These are phyloP conservation scores for Mongoloraphidia duomilia DNA, from an alignment of 2,888 invertebrate species.

Conservation along the genomic window DNA sequence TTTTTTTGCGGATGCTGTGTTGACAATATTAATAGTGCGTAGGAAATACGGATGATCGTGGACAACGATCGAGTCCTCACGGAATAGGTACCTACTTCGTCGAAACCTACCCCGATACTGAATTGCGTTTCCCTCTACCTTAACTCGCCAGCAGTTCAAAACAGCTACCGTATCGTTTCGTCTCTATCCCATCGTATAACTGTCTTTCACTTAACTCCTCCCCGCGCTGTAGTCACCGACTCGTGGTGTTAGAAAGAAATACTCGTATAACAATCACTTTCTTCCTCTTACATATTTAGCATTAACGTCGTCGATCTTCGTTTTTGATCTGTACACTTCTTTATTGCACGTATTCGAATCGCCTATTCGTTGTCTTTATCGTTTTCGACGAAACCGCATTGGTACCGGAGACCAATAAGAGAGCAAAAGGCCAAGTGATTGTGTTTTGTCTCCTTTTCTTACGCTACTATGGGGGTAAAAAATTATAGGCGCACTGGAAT, in stretches of 20 bases:
- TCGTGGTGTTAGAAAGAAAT: background rate
- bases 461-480: constrained; percentile 4
- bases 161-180: background rate
- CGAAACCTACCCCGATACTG: constrained; percentile 40
- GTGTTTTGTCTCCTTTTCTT: constrained; percentile 1
- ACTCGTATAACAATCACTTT: too few relatives aligned
- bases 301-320: too few relatives aligned
- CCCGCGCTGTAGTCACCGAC: background rate
- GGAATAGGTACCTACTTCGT: background rate
- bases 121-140: constrained; percentile 14
- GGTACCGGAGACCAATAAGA: constrained; percentile 4
- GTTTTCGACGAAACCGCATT: background rate
- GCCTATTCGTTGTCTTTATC: constrained; percentile 2
- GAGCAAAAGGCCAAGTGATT: constrained; percentile 8
- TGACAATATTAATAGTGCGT: too few relatives aligned
- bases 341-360: constrained; percentile 2
- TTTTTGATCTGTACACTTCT: background rate
- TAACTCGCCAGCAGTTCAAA: background rate
- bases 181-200: constrained; percentile 1
- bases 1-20: too few relatives aligned
- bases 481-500: constrained; percentile 4
- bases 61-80: too few relatives aligned
- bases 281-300: too few relatives aligned
- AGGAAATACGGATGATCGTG: too few relatives aligned
- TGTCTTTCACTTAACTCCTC: background rate